Conservation (phyloP, 2,797 vertebrate genomes). For the Danionella dracula region DNA sequence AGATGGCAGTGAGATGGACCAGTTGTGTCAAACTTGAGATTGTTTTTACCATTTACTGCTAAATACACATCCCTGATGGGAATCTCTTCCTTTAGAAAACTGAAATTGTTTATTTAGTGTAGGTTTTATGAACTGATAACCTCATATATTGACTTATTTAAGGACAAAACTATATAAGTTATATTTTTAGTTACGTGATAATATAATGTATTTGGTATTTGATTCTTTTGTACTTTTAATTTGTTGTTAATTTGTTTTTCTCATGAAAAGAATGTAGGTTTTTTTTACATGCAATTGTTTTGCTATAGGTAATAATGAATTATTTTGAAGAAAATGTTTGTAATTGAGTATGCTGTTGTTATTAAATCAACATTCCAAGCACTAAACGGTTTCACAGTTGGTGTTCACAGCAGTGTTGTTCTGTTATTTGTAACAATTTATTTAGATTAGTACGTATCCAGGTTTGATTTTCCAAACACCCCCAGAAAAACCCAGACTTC, state of each 20-base stretch:
- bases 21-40: constrained; percentile 8
- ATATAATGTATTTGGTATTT: constrained; percentile 73
- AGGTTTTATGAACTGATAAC: constrained; percentile 58
- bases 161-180: constrained; percentile 79
- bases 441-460: no score
- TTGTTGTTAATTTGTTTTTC: constrained; percentile 55
- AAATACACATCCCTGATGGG: not conserved
- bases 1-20: not conserved
- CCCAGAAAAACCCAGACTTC: no score
- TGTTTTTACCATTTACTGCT: not conserved
- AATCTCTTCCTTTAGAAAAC: constrained; percentile 31
- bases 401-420: no score
- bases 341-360: no score
- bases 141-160: constrained; percentile 84
- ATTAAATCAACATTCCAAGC: no score
- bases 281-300: constrained; percentile 25
- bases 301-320: not conserved
- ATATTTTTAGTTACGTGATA: constrained; percentile 77
- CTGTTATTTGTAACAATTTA: no score
- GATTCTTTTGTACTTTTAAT: constrained; percentile 45
- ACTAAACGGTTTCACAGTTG: no score
- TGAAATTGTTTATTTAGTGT: constrained; percentile 35
- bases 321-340: no score
- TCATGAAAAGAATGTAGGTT: constrained; percentile 39
- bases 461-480: no score